Evolutionary conservation across 2,113 vertebrate genomes (phyloP).

Genomic region (Kobus ellipsiprymnus): DNA sequence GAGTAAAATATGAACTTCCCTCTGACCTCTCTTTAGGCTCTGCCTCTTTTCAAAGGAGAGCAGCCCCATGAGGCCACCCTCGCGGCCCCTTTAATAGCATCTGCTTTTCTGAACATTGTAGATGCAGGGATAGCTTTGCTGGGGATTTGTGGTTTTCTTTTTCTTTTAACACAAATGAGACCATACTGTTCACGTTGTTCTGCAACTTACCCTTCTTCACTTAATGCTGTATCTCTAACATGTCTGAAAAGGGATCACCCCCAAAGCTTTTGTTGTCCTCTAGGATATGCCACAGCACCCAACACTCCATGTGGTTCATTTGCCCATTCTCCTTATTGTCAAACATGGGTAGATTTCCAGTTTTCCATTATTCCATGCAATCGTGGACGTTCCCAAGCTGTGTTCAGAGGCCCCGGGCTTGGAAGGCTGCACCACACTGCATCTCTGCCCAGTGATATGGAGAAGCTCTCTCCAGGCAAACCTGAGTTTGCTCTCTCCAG

Average conservation of each 20-base stretch:
- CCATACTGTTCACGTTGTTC: neutral
- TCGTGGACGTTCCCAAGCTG: neutral
- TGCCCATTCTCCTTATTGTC: neutral
- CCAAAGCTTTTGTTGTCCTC: neutral
- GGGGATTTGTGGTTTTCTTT: neutral
- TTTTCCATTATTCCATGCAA: accelerated
- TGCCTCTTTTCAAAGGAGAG: neutral
- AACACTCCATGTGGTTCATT: neutral
- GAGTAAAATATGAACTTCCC: neutral
- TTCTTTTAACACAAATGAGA: neutral
- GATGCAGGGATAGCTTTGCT: neutral
- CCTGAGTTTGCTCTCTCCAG: too few relatives aligned
- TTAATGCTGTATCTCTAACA: neutral
- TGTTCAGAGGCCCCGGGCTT: too few relatives aligned
- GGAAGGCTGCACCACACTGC: neutral
- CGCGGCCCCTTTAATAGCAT: neutral
- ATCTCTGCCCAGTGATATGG: accelerated
- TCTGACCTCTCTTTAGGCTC: neutral
- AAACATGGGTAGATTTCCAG: neutral
- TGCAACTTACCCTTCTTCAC: neutral
- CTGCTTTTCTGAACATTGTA: neutral
- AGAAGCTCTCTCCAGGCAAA: neutral
- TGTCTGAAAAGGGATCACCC: neutral
- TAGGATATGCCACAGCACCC: neutral
- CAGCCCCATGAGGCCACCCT: too few relatives aligned